Evolutionary conservation across 2,888 invertebrate genomes (phyloP).

Genomic region (Eupithecia vulgata): DNA sequence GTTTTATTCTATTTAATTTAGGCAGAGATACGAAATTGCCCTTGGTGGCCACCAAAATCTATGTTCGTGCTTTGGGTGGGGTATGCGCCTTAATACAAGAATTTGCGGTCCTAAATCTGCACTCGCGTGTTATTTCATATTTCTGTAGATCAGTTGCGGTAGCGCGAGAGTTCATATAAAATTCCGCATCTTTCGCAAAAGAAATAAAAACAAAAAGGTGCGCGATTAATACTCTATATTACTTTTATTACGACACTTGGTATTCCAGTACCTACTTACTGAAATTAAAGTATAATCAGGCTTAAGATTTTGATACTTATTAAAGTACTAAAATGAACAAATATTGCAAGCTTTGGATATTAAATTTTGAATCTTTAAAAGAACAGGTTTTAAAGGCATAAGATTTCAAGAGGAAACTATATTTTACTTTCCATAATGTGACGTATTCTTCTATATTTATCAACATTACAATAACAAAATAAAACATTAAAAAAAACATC

Average conservation of each 20-base stretch:
- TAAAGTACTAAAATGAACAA: not conserved
- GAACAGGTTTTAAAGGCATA: not conserved
- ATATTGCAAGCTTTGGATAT: not conserved
- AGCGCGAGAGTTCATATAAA: not conserved
- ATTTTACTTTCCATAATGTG: not conserved
- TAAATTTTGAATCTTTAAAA: not conserved
- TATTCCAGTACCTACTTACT: not conserved
- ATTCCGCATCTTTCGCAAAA: not conserved
- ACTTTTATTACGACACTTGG: not conserved
- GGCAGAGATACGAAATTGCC: too few species aligned
- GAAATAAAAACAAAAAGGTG: not conserved
- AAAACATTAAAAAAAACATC: too few species aligned
- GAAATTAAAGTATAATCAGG: not conserved
- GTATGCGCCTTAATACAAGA: conserved; percentile 31
- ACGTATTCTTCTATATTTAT: too few species aligned
- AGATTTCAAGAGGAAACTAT: not conserved
- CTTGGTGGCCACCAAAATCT: too few species aligned
- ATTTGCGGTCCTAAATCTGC: conserved; percentile 32
- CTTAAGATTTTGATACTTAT: not conserved
- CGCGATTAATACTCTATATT: not conserved
- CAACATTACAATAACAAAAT: too few species aligned
- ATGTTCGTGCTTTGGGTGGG: too few species aligned
- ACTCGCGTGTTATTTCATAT: conserved; percentile 26
- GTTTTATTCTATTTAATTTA: too few species aligned
- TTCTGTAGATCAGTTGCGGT: conserved; percentile 34